Evolutionary conservation across 2,797 vertebrate genomes (phyloP).

Genomic region (Microcaecilia unicolor): DNA sequence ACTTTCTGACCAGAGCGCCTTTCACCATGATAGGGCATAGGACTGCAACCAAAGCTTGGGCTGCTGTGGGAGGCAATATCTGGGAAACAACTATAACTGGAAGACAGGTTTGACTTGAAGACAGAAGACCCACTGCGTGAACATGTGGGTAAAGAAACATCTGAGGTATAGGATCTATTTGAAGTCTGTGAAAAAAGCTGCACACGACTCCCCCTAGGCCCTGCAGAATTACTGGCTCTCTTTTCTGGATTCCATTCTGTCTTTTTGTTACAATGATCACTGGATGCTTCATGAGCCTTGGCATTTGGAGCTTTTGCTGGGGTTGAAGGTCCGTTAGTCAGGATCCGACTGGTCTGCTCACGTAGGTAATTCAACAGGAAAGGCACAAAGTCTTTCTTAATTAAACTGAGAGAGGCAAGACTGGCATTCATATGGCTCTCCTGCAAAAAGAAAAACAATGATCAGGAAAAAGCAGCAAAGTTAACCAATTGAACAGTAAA

Average conservation of each 20-base stretch:
- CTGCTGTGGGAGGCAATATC: constrained; percentile 39
- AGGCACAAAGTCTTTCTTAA: constrained; percentile 85
- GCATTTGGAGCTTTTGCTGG: constrained; percentile 82
- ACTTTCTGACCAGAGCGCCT: constrained; percentile 44
- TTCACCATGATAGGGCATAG: constrained; percentile 43
- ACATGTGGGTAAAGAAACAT: constrained; percentile 20
- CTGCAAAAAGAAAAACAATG: constrained; percentile 38
- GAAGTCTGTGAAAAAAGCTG: constrained; percentile 70
- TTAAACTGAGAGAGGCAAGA: constrained; percentile 33
- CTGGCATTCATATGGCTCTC: constrained; percentile 39
- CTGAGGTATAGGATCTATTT: constrained; percentile 25
- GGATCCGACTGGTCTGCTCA: constrained; percentile 82
- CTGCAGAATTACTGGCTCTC: constrained; percentile 11
- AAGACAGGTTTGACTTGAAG: constrained; percentile 26
- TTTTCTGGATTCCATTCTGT: constrained; percentile 32
- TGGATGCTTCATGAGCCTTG: constrained; percentile 38
- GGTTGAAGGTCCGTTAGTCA: constrained; percentile 84
- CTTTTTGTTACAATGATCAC: constrained; percentile 19
- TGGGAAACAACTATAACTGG: constrained; percentile 21
- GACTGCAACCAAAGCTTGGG: constrained; percentile 58
- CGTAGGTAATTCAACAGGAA: constrained; percentile 90
- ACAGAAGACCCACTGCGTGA: constrained; percentile 22
- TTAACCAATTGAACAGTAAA: no score
- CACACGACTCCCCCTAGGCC: constrained; percentile 53
- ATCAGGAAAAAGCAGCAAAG: no score